Evolutionary conservation across 30 jellyfish, hydroid and myxozoan genomes (phyloP), one percentile per base, ranked within the genome.

Genomic region (Turritopsis rubra): DNA sequence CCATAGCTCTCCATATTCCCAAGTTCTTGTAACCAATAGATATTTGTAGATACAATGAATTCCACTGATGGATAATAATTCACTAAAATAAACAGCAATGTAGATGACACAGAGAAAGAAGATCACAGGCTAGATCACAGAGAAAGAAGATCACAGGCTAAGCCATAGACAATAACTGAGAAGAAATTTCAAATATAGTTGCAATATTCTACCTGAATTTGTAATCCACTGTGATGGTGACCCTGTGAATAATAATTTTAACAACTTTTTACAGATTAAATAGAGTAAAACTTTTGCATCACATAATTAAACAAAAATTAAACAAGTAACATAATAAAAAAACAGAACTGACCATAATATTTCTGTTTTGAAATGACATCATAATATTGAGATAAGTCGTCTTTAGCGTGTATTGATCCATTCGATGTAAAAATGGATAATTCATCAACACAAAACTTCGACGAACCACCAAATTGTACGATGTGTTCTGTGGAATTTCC

Each of bases 371-470:
- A 41, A 27, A 68, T 68, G 30, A 68, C 77, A 68, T n/a, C 77
- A n/a, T 68, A 68, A 23, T 27, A n/a, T n/a, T 68, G 16, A n/a
- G 77, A 68, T 68, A n/a, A 68, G 30, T 68, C 77, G 21, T 23
- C 19, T 7, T 8, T 7, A 68, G 30, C 30, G n/a, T n/a, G n/a
- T n/a, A n/a, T n/a, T n/a, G n/a, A n/a, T n/a, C n/a, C n/a, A n/a
- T 68, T 68, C 21, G 0, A 68, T 27, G 28, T 27, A 27, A 68
- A n/a, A n/a, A 27, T 68, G 19, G 31, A 68, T 68, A 68, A 19
- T 68, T 68, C 77, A 68, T 68, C 77, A 68, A 68, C 19, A 19
- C 77, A 68, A 1, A 68, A 27, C 77, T 68, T 68, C 19, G 77
- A 68, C 16, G 30, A 23, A 68, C 30, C 30, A 7, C 77, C 77